Evolutionary conservation across 1,140 invertebrate genomes (phyloP), one percentile per base, ranked within the genome.

Genomic region (Sycophila sp.): DNA sequence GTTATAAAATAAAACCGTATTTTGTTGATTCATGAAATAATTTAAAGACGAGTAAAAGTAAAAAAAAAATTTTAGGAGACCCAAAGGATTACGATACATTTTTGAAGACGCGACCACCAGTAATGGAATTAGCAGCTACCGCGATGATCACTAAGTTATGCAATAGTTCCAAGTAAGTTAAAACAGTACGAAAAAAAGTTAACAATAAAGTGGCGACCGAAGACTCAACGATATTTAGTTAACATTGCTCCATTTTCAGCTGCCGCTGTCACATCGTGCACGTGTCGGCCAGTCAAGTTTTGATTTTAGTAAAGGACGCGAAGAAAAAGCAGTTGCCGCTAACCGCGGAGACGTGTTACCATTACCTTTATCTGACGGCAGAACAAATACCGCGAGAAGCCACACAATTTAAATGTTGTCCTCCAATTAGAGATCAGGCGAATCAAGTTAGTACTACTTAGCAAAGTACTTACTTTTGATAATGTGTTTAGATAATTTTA

Each of bases 291-390:
- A 87, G 88, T 0, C 83, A 85, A 11, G 88, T 89, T n/a, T 74
- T 91, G 19, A 79, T 85, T 2, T 69, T 89, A 34, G 81, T 89
- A 15, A 69, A 76, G 10, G 73, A 86, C 53, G 83, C 87, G 11
- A 87, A 87, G 69, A 62, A 76, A 28, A 74, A 76, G 5, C 86
- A 87, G 5, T 83, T 79, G 4, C 81, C 77, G 68, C 79, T 93
- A 17, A 92, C 90, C 0, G 89, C 89, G 0, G 92, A 93, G 79
- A 93, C 92, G 0, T 93, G 92, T 78, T 90, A 91, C 65, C 92
- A 93, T 78, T 93, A 93, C 79, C 81, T 94, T n/a, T 86, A 87
- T 1, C 77, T 93, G 10, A 82, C 83, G 34, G 87, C 91, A 15
- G 90, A 92, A 74, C 80, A 90, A 36, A 86, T 94, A 24, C 89